A percentile compares a stretch with the other conserved stretches of the same genome.
Conservation (phyloP, 1,140 invertebrate genomes). For the Diabrotica undecimpunctata region DNA sequence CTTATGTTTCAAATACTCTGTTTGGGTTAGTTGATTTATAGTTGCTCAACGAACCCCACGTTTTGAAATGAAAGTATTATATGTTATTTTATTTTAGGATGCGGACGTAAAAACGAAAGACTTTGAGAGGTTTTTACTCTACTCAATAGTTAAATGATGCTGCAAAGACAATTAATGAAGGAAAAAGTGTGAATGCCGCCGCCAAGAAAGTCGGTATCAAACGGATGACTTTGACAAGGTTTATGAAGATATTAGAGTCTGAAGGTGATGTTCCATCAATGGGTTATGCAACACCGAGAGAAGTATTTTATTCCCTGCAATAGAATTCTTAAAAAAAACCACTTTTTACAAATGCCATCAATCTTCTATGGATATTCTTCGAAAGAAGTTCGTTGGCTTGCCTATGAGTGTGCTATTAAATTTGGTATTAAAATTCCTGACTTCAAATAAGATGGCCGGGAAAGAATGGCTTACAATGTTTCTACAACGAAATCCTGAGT, state of each 20-base stretch:
- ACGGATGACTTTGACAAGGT: neutral
- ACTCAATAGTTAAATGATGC: neutral
- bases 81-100: slow-evolving; percentile 4
- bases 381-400: slow-evolving; percentile 14
- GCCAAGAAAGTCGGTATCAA: slow-evolving; percentile 4
- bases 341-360: slow-evolving; percentile 14
- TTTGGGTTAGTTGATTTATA: neutral
- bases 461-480: slow-evolving; percentile 8
- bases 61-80: neutral
- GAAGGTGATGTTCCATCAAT: neutral
- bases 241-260: neutral
- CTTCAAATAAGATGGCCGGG: slow-evolving; percentile 3
- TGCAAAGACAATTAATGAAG: neutral
- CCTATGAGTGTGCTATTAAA: slow-evolving; percentile 9
- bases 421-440: slow-evolving; percentile 1
- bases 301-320: neutral
- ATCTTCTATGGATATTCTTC: slow-evolving; percentile 15
- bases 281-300: neutral
- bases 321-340: neutral
- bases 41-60: neutral
- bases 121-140: neutral
- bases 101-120: neutral
- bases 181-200: slow-evolving; percentile 1
- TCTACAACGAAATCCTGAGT: neutral
- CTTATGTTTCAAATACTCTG: neutral